Evolutionary conservation across 1,140 invertebrate species (phyloP), one percentile per base, ranked within the genome.

Genomic region (Drosophila arawakana): DNA sequence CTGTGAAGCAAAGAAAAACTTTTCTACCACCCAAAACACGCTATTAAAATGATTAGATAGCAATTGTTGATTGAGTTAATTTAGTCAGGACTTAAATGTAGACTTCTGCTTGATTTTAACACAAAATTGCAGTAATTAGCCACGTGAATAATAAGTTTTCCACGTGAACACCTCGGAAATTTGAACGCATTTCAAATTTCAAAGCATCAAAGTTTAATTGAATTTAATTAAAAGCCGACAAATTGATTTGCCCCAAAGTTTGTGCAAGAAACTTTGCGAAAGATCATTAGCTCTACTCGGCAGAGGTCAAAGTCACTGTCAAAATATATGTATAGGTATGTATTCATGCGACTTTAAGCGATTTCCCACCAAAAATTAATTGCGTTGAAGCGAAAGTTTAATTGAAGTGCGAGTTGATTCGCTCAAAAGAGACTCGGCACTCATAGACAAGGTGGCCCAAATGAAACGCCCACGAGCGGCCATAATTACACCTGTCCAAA

Each of bases 171-270:
- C 70, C 50, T 54, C 25, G 11, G 21, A 25, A 30, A 30, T 30
- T 41, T 18, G 21, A 61, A 62, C 21, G 58, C 68, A 41, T 63
- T 21, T 50, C 21, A 59, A 37, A 37, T 49, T 62, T 60, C 39
- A 79, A 71, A 71, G 76, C 59, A 35, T 65, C 34, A 70, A 78
- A 78, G 76, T 78, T 83, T 78, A 88, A 89, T 88, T 89, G 84
- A 89, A 88, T 89, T 88, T 88, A 89, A 88, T 88, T 88, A 88
- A 86, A 89, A 89, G 73, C 83, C 59, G 79, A 83, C 77, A 88
- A 88, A 89, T 89, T 88, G 84, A 88, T 88, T 86, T 78, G 60
- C 65, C 25, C 25, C 54, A 73, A 73, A 70, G 60, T 70, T 79
- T 79, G 44, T 57, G 35, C 8, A 30, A 44, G 11, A 2, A 49